Percentiles rank a stretch among this genome's conserved stretches.
Evolutionary conservation across 2,113 vertebrate genomes (phyloP).

Genomic region (Thamnaconus septentrionalis): DNA sequence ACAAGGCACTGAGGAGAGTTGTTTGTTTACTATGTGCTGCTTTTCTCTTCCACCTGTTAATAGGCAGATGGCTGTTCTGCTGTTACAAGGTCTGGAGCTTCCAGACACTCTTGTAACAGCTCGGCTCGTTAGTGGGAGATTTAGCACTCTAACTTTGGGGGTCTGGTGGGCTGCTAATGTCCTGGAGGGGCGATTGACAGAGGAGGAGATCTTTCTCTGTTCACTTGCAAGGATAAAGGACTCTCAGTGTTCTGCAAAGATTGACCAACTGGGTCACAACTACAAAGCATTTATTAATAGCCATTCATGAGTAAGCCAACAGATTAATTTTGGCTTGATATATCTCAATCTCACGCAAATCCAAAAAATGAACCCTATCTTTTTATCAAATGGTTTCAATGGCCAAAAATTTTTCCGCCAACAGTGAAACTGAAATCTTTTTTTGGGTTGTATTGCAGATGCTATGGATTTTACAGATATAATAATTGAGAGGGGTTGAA

Average conservation of each 20-base stretch:
- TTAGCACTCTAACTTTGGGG: conserved; percentile 54
- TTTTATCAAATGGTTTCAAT: neutral
- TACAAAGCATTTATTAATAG: no score
- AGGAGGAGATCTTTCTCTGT: conserved; percentile 45
- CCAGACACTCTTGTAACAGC: conserved; percentile 45
- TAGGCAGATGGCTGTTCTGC: conserved; percentile 47
- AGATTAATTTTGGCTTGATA: neutral
- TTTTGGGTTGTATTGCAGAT: conserved; percentile 81
- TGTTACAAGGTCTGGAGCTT: conserved; percentile 46
- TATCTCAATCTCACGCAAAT: neutral
- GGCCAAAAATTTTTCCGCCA: neutral
- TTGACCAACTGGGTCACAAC: neutral
- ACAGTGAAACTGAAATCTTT: conserved; percentile 16
- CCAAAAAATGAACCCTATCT: neutral
- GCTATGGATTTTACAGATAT: conserved; percentile 83
- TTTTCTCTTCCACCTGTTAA: conserved; percentile 41
- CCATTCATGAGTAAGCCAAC: no score
- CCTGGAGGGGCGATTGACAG: conserved; percentile 49
- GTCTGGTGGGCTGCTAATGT: conserved; percentile 49
- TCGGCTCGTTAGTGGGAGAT: conserved; percentile 64
- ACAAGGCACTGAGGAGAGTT: no score
- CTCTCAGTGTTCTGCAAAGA: conserved; percentile 12
- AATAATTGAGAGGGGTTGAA: conserved; percentile 72
- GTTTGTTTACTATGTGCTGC: neutral
- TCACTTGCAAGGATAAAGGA: conserved; percentile 8